Evolutionary conservation across 2,797 vertebrate genomes (phyloP).

Genomic region (Platalea minor): DNA sequence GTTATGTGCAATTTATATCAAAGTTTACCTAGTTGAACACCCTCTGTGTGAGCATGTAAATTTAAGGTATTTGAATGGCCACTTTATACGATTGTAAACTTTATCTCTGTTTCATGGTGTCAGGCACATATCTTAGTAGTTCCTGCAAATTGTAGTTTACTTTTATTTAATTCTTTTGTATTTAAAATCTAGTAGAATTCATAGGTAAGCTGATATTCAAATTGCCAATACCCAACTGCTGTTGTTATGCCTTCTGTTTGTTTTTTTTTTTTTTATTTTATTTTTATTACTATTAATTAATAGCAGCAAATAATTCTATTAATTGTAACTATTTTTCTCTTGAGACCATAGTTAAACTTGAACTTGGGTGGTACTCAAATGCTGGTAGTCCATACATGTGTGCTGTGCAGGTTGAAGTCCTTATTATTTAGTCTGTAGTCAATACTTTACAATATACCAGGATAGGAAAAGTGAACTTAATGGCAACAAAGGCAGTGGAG

Average conservation of each 20-base stretch:
- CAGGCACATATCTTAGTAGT: neutral
- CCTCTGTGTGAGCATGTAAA: neutral
- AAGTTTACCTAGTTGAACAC: neutral
- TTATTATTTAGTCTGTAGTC: neutral
- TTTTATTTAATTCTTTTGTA: neutral
- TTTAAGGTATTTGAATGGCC: neutral
- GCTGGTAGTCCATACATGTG: rapidly evolving
- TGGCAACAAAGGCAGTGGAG: neutral
- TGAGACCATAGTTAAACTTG: neutral
- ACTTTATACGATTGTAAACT: neutral
- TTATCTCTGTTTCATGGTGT: neutral
- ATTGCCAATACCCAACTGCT: neutral
- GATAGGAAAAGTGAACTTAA: neutral
- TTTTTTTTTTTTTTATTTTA: no score
- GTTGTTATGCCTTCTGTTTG: neutral
- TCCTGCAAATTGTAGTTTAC: neutral
- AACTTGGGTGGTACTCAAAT: neutral
- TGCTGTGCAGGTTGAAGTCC: neutral
- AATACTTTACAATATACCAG: neutral
- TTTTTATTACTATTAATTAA: neutral
- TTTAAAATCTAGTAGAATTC: neutral
- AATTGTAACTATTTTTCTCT: neutral
- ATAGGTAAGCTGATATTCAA: neutral
- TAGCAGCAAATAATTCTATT: neutral
- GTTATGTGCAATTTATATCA: neutral